phyloP scores from a whole-genome alignment of 2,888 invertebrate genomes.

The Nephrotoma guestfalica region DNA sequence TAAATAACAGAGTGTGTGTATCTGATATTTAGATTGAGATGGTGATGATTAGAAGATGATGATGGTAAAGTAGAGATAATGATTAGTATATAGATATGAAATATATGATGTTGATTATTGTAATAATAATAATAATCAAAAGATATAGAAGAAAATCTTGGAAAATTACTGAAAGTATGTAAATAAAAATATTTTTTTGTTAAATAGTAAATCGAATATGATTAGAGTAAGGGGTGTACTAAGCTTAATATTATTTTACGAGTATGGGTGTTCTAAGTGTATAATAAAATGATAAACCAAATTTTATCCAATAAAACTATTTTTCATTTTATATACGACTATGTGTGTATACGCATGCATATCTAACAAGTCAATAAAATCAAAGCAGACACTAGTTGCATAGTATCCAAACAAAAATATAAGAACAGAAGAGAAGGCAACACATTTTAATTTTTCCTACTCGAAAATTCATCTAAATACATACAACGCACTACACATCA shows the following conservation, averaged over 20 bases:
- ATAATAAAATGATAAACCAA: neutral
- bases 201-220: neutral
- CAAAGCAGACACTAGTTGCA: neutral
- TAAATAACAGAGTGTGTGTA: neutral
- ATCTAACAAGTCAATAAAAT: neutral
- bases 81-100: neutral
- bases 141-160: neutral
- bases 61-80: neutral
- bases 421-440: neutral
- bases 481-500: neutral
- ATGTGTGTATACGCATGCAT: neutral
- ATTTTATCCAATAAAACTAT: neutral
- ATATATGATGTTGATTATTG: neutral
- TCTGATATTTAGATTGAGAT: neutral
- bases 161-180: neutral
- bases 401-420: neutral
- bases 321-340: neutral
- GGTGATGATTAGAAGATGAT: neutral
- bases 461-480: neutral
- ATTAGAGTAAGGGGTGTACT: neutral
- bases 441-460: neutral
- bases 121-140: neutral
- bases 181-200: neutral
- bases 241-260: neutral
- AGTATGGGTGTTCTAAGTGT: neutral